A percentile compares a stretch with the other conserved stretches of the same genome.
Conservation (phyloP, 2,113 vertebrate genomes). For the Vanacampus margaritifer region DNA sequence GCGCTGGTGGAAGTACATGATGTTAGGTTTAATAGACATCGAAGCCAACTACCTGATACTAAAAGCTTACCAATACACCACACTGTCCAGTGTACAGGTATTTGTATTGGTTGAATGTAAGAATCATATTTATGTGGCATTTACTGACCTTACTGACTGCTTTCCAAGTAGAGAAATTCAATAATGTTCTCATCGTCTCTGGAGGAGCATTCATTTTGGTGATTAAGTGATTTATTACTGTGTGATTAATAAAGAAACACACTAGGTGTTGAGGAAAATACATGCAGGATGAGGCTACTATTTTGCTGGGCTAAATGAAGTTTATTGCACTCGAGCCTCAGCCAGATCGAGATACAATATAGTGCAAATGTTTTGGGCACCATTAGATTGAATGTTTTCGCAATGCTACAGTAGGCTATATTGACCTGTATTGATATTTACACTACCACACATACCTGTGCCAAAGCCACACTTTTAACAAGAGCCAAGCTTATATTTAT, state of each 20-base stretch:
- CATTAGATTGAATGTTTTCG: too few relatives aligned
- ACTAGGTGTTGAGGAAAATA: neutral
- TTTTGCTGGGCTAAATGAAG: too few relatives aligned
- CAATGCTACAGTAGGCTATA: too few relatives aligned
- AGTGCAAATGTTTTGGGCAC: too few relatives aligned
- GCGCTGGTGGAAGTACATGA: constrained; percentile 98
- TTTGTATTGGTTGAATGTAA: neutral
- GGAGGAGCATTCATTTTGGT: neutral
- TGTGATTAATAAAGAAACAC: neutral
- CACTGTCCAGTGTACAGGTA: constrained; percentile 94
- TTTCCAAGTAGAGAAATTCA: neutral
- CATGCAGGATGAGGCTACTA: neutral
- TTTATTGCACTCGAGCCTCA: too few relatives aligned
- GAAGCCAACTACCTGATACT: constrained; percentile 95
- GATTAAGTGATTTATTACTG: neutral
- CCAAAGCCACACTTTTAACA: too few relatives aligned
- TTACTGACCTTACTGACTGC: neutral
- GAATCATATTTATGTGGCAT: neutral
- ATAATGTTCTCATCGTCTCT: neutral
- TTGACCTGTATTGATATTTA: too few relatives aligned
- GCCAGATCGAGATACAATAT: too few relatives aligned
- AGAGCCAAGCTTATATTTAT: too few relatives aligned
- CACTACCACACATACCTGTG: too few relatives aligned
- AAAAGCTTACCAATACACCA: constrained; percentile 95
- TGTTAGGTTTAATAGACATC: constrained; percentile 90